phyloP scores from a whole-genome alignment of 2,113 vertebrate species.

The Phaethon lepturus region DNA sequence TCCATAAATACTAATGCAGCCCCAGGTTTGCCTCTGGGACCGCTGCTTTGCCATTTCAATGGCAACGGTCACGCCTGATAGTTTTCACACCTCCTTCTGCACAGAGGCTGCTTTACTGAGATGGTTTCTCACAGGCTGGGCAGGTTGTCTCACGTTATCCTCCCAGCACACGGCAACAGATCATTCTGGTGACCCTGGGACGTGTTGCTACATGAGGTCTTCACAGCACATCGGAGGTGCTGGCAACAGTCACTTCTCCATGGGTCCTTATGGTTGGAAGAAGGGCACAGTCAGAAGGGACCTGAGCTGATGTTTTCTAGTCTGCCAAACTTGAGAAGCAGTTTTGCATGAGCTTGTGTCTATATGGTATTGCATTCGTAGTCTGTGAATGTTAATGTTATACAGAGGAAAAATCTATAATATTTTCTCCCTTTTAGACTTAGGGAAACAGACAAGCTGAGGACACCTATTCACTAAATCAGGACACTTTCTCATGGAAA shows the following conservation, averaged over 20 bases:
- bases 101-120: not conserved
- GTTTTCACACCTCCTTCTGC: not conserved
- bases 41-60: not conserved
- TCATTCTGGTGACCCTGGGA: not conserved
- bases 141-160: not conserved
- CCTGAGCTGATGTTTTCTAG: not conserved
- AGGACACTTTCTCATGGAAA: not conserved
- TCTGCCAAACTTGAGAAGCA: not conserved
- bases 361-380: not conserved
- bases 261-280: fast-evolving
- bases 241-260: not conserved
- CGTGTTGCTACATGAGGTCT: not conserved
- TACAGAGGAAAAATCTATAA: not conserved
- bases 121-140: not conserved
- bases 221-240: not conserved
- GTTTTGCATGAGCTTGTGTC: not conserved
- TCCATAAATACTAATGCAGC: not conserved
- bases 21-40: not conserved
- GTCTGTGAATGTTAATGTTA: not conserved
- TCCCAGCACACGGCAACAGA: not conserved
- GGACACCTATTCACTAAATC: not conserved
- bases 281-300: not conserved
- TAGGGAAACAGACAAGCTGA: not conserved
- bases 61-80: not conserved
- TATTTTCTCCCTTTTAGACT: not conserved